Percentiles rank a stretch among this genome's conserved stretches.
Evolutionary conservation across 2,113 vertebrate genomes (phyloP).

Genomic region (Centropristis striata): DNA sequence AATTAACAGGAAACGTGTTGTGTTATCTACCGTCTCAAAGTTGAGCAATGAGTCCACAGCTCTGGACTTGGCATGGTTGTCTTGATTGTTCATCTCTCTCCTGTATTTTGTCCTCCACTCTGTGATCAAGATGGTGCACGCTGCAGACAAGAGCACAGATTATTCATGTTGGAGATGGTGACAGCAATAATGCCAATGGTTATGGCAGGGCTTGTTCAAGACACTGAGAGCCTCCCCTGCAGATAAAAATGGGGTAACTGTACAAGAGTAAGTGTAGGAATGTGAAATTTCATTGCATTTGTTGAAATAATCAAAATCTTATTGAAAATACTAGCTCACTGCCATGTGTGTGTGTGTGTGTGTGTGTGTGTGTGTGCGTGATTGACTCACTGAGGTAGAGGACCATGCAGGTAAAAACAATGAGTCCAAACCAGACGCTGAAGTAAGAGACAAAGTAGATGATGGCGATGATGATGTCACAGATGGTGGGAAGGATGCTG

Average conservation of each 20-base stretch:
- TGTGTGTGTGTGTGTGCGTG: too few species aligned
- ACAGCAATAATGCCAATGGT: too few species aligned
- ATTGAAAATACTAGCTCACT: too few species aligned
- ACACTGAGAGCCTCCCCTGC: too few species aligned
- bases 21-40: slow-evolving; percentile 90
- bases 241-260: too few species aligned
- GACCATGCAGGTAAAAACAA: slow-evolving; percentile 92
- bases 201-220: too few species aligned
- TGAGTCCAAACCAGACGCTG: slow-evolving; percentile 94
- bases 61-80: slow-evolving; percentile 90
- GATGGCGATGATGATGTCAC: slow-evolving; percentile 91
- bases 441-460: slow-evolving; percentile 92
- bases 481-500: slow-evolving; percentile 91
- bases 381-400: slow-evolving; percentile 93
- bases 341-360: too few species aligned
- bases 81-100: slow-evolving; percentile 90
- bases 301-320: too few species aligned
- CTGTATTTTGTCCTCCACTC: slow-evolving; percentile 94
- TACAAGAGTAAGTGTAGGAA: too few species aligned
- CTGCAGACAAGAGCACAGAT: slow-evolving; percentile 70
- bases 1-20: not conserved
- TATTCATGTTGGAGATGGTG: too few species aligned
- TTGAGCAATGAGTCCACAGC: slow-evolving; percentile 94
- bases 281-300: too few species aligned
- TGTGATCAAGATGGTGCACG: slow-evolving; percentile 90